These are phyloP conservation scores for Vireo griseus DNA, from an alignment of 2,797 vertebrate genomes.

Conservation along the genomic window DNA sequence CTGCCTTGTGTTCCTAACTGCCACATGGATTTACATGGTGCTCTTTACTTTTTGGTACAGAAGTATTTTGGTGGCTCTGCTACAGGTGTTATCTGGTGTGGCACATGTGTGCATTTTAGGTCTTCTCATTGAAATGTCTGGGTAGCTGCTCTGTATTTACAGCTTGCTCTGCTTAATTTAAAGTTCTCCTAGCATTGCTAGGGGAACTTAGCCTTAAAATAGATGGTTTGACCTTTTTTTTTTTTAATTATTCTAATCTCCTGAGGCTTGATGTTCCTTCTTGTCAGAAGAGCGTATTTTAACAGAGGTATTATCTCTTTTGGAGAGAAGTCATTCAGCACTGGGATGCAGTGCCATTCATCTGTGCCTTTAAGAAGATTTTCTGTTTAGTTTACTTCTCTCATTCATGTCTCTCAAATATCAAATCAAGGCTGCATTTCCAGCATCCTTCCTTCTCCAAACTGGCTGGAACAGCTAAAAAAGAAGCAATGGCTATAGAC, in stretches of 20 bases:
- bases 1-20: fast-evolving
- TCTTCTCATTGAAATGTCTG: background rate
- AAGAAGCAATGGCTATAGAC: background rate
- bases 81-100: background rate
- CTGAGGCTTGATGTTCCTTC: background rate
- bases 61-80: background rate
- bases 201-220: constrained; percentile 22
- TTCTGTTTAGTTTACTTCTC: background rate
- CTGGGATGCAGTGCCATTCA: background rate
- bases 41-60: background rate
- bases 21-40: fast-evolving
- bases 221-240: background rate
- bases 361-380: background rate
- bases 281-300: background rate
- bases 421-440: background rate
- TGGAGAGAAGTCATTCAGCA: background rate
- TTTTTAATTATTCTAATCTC: constrained; percentile 32
- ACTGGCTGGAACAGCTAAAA: background rate
- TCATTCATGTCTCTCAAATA: background rate
- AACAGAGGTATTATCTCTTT: background rate
- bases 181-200: background rate
- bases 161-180: constrained; percentile 19
- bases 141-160: constrained; percentile 45
- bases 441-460: background rate
- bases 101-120: background rate